phyloP scores from a whole-genome alignment of 2,888 invertebrate genomes.

The Cheilosia scutellata region DNA sequence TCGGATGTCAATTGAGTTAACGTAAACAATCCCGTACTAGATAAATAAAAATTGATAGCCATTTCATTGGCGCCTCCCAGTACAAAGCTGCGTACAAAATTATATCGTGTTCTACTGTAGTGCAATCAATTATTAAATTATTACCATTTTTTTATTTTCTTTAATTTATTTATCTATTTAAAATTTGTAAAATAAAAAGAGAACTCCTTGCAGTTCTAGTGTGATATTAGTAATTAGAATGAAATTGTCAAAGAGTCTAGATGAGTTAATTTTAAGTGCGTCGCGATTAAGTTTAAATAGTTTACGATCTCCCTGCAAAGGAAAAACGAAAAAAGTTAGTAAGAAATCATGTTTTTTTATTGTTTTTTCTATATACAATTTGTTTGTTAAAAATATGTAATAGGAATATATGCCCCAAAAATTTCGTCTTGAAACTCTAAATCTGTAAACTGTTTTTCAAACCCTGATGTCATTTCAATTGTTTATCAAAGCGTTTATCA shows the following conservation, averaged over 20 bases:
- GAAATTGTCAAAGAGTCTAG: conserved; percentile 84
- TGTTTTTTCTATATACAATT: not conserved
- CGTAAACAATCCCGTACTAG: conserved; percentile 2
- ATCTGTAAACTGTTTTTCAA: too few species aligned
- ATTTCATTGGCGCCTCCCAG: conserved; percentile 35
- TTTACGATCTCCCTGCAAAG: conserved; percentile 81
- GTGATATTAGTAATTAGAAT: conserved; percentile 79
- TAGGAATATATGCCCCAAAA: too few species aligned
- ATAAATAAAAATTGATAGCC: conserved; percentile 33
- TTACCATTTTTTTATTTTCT: conserved; percentile 4
- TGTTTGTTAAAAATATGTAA: too few species aligned
- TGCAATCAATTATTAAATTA: conserved; percentile 1
- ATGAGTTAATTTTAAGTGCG: conserved; percentile 84
- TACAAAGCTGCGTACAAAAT: conserved; percentile 36
- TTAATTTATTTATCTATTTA: conserved; percentile 34
- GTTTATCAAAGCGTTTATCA: too few species aligned
- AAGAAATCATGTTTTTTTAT: not conserved
- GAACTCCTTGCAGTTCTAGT: conserved; percentile 13
- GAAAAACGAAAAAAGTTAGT: conserved; percentile 83
- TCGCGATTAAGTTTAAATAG: conserved; percentile 83
- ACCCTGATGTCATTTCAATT: too few species aligned
- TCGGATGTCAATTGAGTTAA: conserved; percentile 25
- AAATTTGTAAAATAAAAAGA: conserved; percentile 5
- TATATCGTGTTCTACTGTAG: conserved; percentile 7
- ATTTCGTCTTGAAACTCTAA: too few species aligned